Conservation (phyloP, 2,797 vertebrate species). For the Sitta carolinensis region DNA sequence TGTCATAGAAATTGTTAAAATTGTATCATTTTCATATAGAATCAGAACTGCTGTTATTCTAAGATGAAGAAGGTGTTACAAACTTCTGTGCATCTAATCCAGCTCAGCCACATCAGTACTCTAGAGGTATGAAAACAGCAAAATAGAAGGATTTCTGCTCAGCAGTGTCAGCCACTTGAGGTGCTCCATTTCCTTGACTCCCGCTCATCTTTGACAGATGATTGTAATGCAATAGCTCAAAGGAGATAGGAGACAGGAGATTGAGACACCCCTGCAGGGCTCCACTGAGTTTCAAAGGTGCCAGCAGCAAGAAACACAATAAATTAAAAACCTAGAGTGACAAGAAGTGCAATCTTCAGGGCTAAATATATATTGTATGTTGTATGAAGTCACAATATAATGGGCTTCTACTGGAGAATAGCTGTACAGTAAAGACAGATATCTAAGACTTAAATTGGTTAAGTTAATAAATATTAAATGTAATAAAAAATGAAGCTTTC, state of each 20-base stretch:
- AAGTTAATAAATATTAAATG: neutral
- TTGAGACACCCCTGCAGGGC: neutral
- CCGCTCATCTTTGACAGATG: neutral
- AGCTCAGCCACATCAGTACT: neutral
- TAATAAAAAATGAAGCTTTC: neutral
- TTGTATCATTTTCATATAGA: neutral
- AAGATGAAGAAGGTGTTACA: neutral
- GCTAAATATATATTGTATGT: neutral
- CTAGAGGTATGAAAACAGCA: neutral
- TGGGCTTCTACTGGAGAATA: neutral
- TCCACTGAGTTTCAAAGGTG: constrained; percentile 3
- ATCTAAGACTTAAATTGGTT: neutral
- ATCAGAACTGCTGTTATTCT: neutral
- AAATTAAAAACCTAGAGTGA: constrained; percentile 7
- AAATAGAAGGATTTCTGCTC: constrained; percentile 19
- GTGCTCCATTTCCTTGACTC: constrained; percentile 14
- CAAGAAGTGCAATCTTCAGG: neutral
- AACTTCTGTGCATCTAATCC: neutral
- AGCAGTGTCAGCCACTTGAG: constrained; percentile 22
- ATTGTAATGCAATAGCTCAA: constrained; percentile 3
- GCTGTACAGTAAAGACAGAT: neutral
- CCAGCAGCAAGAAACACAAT: neutral
- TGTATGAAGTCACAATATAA: neutral
- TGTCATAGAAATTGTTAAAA: neutral
- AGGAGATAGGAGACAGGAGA: constrained; percentile 18